Evolutionary conservation across 2,113 vertebrate species (phyloP), one percentile per base, ranked within the genome.

Genomic region (Opisthocomus hoazin): DNA sequence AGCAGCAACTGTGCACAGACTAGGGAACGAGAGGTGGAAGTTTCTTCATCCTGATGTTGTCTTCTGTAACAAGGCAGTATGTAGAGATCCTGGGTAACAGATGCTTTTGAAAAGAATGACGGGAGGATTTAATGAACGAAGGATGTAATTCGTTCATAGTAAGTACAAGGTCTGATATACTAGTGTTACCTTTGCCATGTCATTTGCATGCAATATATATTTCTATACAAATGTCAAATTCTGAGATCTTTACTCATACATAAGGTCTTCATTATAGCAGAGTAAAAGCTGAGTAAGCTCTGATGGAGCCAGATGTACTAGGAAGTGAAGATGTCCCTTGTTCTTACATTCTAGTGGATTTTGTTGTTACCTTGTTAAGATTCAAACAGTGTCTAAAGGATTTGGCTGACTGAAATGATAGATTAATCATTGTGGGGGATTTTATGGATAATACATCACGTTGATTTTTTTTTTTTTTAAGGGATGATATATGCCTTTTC

Each of bases 351-450:
- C 58, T 68, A 73, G 48, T 69, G 45, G 84, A 73, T 84, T 89
- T 91, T 89, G 53, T 87, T 95, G 65, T 73, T 95, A 92, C 84
- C 96, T 95, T 90, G 61, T 89, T 95, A 69, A 73, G 53, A 94
- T 86, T 86, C 87, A 90, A 87, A 85, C 45, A 1, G 10, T 80
- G 61, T 91, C 73, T 84, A 85, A 74, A n/a, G 53, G 84, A 69
- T 76, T 14, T 89, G 74, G 41, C 65, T 89, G 83, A 61, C 74
- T 87, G 74, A 82, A 91, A 91, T 96, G 74, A 81, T 71, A 82
- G 39, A 89, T 89, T 79, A 90, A 45, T 85, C 63, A 90, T 54
- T 94, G 50, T 83, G 32, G 50, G 69, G 58, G 48, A 69, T 89
- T 93, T 91, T 69, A 75, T 65, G 81, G 81, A 41, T 76, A 85